Evolutionary conservation across 2,888 invertebrate genomes (phyloP), one percentile per base, ranked within the genome.

Genomic region (Trisateles emortualis): DNA sequence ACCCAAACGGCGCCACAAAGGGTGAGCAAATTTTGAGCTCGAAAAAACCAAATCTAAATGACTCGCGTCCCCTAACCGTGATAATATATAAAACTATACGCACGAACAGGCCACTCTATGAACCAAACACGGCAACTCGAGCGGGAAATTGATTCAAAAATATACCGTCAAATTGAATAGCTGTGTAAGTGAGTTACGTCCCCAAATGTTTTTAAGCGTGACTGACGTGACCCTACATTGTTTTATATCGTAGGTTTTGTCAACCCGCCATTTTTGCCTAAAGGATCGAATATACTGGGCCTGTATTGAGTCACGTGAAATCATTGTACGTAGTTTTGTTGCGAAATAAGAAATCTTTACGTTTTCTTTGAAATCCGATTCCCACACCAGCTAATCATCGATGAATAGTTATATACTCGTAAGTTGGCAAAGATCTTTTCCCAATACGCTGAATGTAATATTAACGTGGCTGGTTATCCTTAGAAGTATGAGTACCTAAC

Each of bases 91-190:
- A 79, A 81, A 78, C 76, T 78, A 72, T 72, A 79, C 79, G 82
- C 83, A 79, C 80, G 83, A 78, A 59, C 64, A 69, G 63, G 63
- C 63, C 62, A 59, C 68, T 75, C 73, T 67, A 72, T 74, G 79
- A 75, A 72, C 78, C 79, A 72, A 73, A 77, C 64, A 66, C 46
- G 72, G 42, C 63, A 68, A 78, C 65, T 76, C 74, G 68, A 70
- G 72, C 81, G 79, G 52, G 68, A 84, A 85, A 85, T 85, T 83
- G 83, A 82, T 83, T 83, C 80, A 85, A 83, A 84, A 83, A 83
- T 83, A 80, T 78, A 75, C 81, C 75, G 74, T 76, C 78, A 80
- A 81, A 83, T 81, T 79, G 81, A 82, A 83, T 76, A 70, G 72
- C 69, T 11, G n/a, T 60, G 59, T 70, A 71, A 74, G 76, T 74